Evolutionary conservation across 37 sponge, comb jelly and placozoan species (phyloP).

Genomic region (Cladorhizidae sp.): DNA sequence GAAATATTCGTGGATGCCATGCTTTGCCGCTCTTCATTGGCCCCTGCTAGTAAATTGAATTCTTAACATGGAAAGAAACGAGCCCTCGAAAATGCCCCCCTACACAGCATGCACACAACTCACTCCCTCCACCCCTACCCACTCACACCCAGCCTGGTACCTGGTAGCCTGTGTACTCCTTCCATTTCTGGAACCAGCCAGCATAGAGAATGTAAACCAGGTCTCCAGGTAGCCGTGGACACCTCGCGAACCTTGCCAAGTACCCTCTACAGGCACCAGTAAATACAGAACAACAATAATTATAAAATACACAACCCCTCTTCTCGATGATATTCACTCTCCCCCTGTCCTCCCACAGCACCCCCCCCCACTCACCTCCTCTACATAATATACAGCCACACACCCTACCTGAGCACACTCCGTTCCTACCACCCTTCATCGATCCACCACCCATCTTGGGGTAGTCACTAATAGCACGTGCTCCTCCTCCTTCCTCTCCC

Average conservation of each 20-base stretch:
- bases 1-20: too few species aligned
- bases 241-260: constrained; percentile 50
- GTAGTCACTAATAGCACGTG: background rate
- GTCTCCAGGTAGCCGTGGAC: constrained; percentile 38
- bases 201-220: constrained; percentile 67
- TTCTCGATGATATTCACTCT: background rate
- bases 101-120: background rate
- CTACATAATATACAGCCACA: too few species aligned
- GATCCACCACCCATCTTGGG: background rate
- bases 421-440: background rate
- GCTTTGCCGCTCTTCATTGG: too few species aligned
- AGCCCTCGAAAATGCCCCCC: too few species aligned
- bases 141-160: constrained; percentile 27
- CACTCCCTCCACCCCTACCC: background rate
- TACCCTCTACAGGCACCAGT: constrained; percentile 49
- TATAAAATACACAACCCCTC: too few species aligned
- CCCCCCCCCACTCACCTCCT: too few species aligned
- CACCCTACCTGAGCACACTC: background rate
- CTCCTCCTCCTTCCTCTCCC: background rate
- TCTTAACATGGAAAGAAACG: too few species aligned
- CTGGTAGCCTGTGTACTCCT: constrained; percentile 43
- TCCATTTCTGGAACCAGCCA: constrained; percentile 83
- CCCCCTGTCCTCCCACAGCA: too few species aligned
- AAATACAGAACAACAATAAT: background rate
- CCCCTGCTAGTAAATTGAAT: too few species aligned